Base-by-base conservation (phyloP, 2,797 vertebrate genomes). In the Emydoidea blandingii region DNA sequence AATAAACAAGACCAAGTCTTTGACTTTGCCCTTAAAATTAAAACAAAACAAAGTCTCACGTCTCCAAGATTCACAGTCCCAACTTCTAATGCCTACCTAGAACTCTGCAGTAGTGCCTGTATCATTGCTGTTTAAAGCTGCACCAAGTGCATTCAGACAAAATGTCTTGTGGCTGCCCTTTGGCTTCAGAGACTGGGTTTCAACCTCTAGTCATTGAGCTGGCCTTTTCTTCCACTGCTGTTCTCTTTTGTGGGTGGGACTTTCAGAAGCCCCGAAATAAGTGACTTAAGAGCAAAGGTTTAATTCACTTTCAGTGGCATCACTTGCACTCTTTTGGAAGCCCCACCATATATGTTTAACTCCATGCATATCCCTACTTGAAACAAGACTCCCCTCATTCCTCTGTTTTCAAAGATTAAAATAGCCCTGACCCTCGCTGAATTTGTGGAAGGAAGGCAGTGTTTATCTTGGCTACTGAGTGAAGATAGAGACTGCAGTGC, bases 191-290 rank as follows among this genome's bases (percentile, higher is more conserved):
- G 85, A 72, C 65, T 76, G 12, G 50, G 52, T 83, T 86, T 86
- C 41, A 62, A 81, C 65, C 37, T 91, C 93, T 94, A 59, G 84
- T 91, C 83, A 87, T 91, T 37, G 92, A 93, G 88, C 90, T 79
- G 50, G 21, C 78, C 31, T 83, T 88, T 88, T 62, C 86, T 94
- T 86, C 88, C 54, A 53, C 56, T 89, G 1, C 29, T 37, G n/a
- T 81, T 57, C 53, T 76, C 10, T 83, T 72, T 8, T 72, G 78
- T 31, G 41, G 12, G 5, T 47, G 41, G 41, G 41, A 44, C 21
- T 27, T 41, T 44, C 25, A 47, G 41, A 74, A 27, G 11, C 21
- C 12, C 23, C 5, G 4, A 12, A 44, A 44, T 27, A 76, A 15
- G 72, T 76, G 37, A 76, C 23, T 25, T 47, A 14, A 25, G 23